Evolutionary conservation across 2,888 invertebrate genomes (phyloP).

Genomic region (Cheilosia scutellata): DNA sequence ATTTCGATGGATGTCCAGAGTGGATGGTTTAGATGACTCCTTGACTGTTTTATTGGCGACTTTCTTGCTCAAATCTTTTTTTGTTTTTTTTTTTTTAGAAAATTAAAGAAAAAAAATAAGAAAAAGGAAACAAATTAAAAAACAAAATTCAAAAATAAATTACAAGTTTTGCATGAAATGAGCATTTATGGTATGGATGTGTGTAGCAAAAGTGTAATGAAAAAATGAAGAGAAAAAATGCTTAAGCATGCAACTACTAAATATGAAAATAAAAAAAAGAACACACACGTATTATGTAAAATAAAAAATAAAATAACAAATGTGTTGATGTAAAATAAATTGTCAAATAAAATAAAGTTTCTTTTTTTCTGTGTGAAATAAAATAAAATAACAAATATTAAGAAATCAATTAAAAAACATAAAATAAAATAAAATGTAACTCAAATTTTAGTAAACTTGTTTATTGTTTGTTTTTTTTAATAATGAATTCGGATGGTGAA

Average conservation of each 20-base stretch:
- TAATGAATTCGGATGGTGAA: conserved; percentile 72
- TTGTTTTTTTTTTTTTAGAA: conserved; percentile 48
- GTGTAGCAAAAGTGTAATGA: conserved; percentile 59
- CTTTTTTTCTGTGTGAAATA: conserved; percentile 41
- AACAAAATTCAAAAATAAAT: conserved; percentile 35
- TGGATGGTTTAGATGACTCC: conserved; percentile 8
- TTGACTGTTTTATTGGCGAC: conserved; percentile 26
- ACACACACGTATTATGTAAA: conserved; percentile 24
- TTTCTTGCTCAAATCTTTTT: conserved; percentile 71
- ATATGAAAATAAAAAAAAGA: conserved; percentile 1
- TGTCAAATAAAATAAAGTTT: neutral
- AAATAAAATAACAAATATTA: conserved; percentile 67
- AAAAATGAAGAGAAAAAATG: conserved; percentile 29
- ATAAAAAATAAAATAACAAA: conserved; percentile 17
- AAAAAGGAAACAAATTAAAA: conserved; percentile 41
- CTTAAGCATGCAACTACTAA: conserved; percentile 49
- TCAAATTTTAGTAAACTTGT: conserved; percentile 73
- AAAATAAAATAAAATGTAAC: conserved; percentile 62
- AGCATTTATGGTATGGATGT: conserved; percentile 32
- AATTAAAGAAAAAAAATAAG: conserved; percentile 50
- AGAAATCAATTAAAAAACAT: conserved; percentile 65
- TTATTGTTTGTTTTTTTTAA: conserved; percentile 63
- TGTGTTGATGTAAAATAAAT: conserved; percentile 18
- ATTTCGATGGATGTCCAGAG: conserved; percentile 32
- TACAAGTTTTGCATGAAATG: conserved; percentile 1